These are phyloP conservation scores for Diploptera punctata DNA, from an alignment of 2,888 invertebrate species.

Conservation along the genomic window DNA sequence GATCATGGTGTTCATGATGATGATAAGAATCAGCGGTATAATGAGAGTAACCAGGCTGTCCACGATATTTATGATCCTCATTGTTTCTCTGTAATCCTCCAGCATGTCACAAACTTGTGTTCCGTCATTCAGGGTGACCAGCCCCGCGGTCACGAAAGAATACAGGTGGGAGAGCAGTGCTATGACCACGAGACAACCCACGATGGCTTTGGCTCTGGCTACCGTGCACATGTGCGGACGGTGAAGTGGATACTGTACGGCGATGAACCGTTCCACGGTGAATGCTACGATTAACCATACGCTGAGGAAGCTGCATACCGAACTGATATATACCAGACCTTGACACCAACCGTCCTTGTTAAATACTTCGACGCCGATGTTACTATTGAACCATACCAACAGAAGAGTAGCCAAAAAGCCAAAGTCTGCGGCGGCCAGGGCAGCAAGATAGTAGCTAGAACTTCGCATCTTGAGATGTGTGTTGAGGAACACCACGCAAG, in stretches of 20 bases:
- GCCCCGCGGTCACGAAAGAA: conserved; percentile 57
- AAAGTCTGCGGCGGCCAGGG: conserved; percentile 66
- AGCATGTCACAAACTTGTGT: conserved; percentile 59
- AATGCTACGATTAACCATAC: conserved; percentile 75
- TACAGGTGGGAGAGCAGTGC: conserved; percentile 57
- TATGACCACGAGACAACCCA: conserved; percentile 55
- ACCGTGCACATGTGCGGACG: conserved; percentile 67
- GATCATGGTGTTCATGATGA: conserved; percentile 69
- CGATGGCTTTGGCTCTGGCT: conserved; percentile 62
- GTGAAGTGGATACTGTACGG: conserved; percentile 67
- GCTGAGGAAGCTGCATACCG: conserved; percentile 67
- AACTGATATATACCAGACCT: conserved; percentile 59
- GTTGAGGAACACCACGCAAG: conserved; percentile 65
- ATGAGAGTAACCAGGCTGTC: conserved; percentile 69
- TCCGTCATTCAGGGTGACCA: conserved; percentile 42
- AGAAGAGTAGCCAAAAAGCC: conserved; percentile 63
- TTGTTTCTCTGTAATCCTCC: conserved; percentile 58
- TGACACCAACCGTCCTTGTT: conserved; percentile 66
- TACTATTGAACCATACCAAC: conserved; percentile 61
- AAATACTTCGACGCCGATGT: conserved; percentile 55
- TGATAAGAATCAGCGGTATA: conserved; percentile 64
- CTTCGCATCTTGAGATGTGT: conserved; percentile 66
- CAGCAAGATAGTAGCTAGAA: conserved; percentile 69
- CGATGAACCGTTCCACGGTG: conserved; percentile 72
- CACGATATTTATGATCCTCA: conserved; percentile 63